Evolutionary conservation across 2,113 vertebrate species (phyloP).

Genomic region (Bubo blakistoni): DNA sequence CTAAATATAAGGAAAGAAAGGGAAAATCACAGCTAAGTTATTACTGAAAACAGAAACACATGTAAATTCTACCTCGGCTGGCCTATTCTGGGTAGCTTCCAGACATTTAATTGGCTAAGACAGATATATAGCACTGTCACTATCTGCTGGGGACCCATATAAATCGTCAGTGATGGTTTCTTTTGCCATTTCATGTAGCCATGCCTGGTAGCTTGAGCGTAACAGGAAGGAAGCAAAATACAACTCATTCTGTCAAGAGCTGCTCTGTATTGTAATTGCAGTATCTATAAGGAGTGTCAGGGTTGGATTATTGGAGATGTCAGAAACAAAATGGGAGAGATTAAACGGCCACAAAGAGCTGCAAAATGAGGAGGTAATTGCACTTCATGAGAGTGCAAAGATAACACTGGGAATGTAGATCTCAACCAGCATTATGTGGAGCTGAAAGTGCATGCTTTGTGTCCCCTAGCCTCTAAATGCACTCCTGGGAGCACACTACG

Average conservation of each 20-base stretch:
- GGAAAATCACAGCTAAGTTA: not conserved
- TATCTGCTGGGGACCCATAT: not conserved
- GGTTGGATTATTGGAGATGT: constrained; percentile 38
- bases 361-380: constrained; percentile 40
- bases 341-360: constrained; percentile 24
- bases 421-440: not conserved
- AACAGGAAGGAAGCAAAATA: not conserved
- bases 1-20: not conserved
- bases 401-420: not conserved
- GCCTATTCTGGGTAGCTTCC: not conserved
- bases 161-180: not conserved
- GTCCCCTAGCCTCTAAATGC: not conserved
- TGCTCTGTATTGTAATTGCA: constrained; percentile 30
- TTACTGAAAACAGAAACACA: not conserved
- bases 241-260: constrained; percentile 9
- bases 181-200: not conserved
- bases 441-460: not conserved
- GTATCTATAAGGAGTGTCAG: constrained; percentile 2
- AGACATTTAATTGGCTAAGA: not conserved
- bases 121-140: constrained; percentile 6
- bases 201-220: not conserved
- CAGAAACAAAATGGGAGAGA: constrained; percentile 52
- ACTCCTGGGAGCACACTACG: rapidly evolving
- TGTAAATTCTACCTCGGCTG: constrained; percentile 6
- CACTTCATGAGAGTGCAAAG: not conserved